These are phyloP conservation scores for Phataginus tetradactyla DNA, from an alignment of 2,797 vertebrate species.

Conservation along the genomic window DNA sequence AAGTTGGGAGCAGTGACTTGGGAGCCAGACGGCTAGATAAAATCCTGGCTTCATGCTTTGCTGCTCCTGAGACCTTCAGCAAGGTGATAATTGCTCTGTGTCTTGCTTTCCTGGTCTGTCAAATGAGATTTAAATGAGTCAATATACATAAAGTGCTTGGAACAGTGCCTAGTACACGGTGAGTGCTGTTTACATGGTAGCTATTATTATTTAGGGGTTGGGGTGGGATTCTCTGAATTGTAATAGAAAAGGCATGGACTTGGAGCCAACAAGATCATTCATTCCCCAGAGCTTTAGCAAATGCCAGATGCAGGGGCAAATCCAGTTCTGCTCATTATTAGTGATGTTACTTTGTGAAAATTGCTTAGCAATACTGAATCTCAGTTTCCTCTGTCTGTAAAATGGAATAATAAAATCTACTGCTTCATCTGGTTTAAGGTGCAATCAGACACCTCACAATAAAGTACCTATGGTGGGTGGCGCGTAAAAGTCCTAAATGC, in stretches of 20 bases:
- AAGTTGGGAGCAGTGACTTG: no score
- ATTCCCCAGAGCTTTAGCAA: not conserved
- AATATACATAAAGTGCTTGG: not conserved
- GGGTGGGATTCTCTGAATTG: not conserved
- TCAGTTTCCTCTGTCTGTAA: not conserved
- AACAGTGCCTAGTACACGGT: not conserved
- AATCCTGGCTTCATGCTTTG: fast-evolving
- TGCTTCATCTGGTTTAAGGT: not conserved
- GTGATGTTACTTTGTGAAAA: not conserved
- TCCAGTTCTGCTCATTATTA: not conserved
- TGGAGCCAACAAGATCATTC: not conserved
- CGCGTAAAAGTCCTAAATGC: not conserved
- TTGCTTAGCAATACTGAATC: not conserved
- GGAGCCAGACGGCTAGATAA: not conserved
- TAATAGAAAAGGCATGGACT: not conserved
- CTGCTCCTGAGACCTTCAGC: not conserved
- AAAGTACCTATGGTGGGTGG: not conserved
- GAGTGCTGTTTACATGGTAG: not conserved
- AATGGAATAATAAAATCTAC: not conserved
- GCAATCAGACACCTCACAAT: not conserved
- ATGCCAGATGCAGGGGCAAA: not conserved
- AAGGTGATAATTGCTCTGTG: not conserved
- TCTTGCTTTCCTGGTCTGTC: not conserved
- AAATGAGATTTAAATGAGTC: not conserved
- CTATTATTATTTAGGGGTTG: not conserved